These are phyloP conservation scores for Ephestia elutella DNA, from an alignment of 1,140 invertebrate genomes.

Conservation along the genomic window DNA sequence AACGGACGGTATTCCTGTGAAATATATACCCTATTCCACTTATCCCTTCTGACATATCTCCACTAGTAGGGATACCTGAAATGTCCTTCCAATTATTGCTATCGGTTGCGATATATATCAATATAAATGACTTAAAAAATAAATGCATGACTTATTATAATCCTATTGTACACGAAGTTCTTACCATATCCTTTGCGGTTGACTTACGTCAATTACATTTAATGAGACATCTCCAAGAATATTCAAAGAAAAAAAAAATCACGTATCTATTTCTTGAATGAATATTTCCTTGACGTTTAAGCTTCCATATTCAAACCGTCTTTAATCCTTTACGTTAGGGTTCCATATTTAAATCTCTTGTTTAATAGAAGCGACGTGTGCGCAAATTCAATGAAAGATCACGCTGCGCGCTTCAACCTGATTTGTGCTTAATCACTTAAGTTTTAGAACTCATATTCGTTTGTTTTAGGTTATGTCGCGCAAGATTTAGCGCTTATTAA, in stretches of 20 bases:
- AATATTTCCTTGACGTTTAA: neutral
- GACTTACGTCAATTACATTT: neutral
- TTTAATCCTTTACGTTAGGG: too few species aligned
- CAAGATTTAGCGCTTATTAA: constrained; percentile 32
- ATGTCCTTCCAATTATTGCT: too few species aligned
- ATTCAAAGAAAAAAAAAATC: neutral
- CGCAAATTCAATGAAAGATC: neutral
- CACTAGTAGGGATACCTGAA: too few species aligned
- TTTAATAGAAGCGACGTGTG: neutral
- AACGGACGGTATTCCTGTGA: too few species aligned
- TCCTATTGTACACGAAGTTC: neutral
- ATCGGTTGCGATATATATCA: too few species aligned
- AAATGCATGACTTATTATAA: too few species aligned
- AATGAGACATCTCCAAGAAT: neutral
- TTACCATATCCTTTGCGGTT: neutral
- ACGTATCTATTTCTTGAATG: too few species aligned
- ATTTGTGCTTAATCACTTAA: neutral
- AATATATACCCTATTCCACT: too few species aligned
- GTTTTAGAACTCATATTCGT: neutral
- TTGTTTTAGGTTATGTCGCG: constrained; percentile 4
- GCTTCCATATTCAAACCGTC: neutral
- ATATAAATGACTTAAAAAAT: too few species aligned
- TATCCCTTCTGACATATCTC: too few species aligned
- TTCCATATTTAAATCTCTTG: neutral
- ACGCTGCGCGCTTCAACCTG: neutral